Evolutionary conservation across 2,888 invertebrate species (phyloP), one percentile per base, ranked within the genome.

Genomic region (Sussaba pulchella): DNA sequence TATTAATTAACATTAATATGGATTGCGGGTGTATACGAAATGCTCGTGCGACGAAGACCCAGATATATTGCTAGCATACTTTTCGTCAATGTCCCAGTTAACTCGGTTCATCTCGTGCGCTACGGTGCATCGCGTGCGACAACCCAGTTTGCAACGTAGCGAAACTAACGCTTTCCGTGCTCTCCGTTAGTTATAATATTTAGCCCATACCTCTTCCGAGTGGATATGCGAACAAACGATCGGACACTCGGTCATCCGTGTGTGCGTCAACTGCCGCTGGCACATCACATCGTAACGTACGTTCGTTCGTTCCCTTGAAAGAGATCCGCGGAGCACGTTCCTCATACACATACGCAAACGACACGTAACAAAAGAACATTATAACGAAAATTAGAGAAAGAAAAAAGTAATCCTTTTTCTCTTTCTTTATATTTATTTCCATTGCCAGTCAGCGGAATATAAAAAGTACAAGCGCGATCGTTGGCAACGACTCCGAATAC

Each of bases 121-220:
- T 31, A 21, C 54, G 31, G 26, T 80, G 79, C 81, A 88, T 86
- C 86, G 88, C 87, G 86, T 88, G 86, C 83, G 82, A 84, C 82
- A 85, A 84, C 63, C 83, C 83, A 84, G 87, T 87, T 87, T 84
- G 84, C 83, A 85, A 86, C 79, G 80, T 81, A 83, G 83, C 81
- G 81, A 73, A 54, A 72, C 59, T 31, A 17, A 36, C 24, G 24
- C 17, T 41, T 50, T 39, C 31, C 31, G 45, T 50, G 17, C 70
- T 70, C 71, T 70, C 31, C 31, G 31, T 31, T 31, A 31, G 59
- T 67, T 78, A 67, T 67, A 52, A 67, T 41, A 41, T 69, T 41
- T 47, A 43, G 47, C 54, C 61, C 14, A 31, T 14, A 31, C 6
- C 31, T 66, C 17, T 63, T 69, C 14, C 41, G 41, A 59, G 47